Percentiles rank a stretch among this genome's conserved stretches.
Evolutionary conservation across 2,113 vertebrate species (phyloP).

Genomic region (Chitala chitala): DNA sequence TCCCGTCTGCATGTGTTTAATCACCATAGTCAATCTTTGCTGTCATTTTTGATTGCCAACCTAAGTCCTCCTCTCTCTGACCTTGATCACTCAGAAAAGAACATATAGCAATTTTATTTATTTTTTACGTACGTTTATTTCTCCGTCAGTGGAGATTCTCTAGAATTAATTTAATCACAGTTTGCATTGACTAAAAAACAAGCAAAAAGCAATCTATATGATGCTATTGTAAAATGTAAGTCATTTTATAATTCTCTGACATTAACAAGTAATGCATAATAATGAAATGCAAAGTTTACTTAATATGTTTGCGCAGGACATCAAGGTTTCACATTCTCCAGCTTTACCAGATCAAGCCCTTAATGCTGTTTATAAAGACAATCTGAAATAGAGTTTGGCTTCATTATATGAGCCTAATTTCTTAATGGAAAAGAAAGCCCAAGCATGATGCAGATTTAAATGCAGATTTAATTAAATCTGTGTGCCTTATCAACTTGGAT

Average conservation of each 20-base stretch:
- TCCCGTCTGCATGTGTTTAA: constrained; percentile 66
- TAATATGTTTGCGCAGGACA: not conserved
- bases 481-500: not conserved
- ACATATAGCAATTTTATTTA: constrained; percentile 53
- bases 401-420: not conserved
- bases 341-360: not conserved
- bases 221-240: constrained; percentile 35
- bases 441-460: not conserved
- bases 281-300: not conserved
- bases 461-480: not conserved
- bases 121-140: constrained; percentile 48
- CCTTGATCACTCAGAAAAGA: constrained; percentile 62
- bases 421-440: not conserved
- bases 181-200: constrained; percentile 46
- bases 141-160: constrained; percentile 55
- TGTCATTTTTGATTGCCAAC: constrained; percentile 71
- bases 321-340: not conserved
- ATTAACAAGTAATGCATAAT: constrained; percentile 2
- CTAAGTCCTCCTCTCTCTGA: constrained; percentile 68
- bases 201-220: not conserved
- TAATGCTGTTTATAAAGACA: not conserved
- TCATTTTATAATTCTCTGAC: not conserved
- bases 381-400: not conserved
- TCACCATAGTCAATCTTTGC: constrained; percentile 68
- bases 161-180: constrained; percentile 54